Evolutionary conservation across 1,140 invertebrate genomes (phyloP).

Genomic region (Drosophila guanche): DNA sequence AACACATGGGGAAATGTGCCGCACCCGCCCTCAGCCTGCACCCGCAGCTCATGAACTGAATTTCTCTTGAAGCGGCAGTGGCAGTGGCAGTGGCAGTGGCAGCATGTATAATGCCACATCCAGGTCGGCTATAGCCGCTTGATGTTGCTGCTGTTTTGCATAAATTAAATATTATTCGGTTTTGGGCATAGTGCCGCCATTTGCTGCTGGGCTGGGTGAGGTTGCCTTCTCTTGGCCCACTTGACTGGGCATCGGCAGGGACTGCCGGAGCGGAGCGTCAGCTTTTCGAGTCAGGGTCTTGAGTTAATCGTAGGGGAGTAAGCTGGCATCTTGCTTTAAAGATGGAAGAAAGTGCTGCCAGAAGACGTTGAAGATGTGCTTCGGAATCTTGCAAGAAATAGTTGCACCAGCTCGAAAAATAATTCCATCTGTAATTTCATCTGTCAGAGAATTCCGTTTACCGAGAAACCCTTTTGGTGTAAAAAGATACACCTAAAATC

Average conservation of each 20-base stretch:
- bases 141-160: constrained; percentile 59
- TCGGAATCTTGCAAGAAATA: too few species aligned
- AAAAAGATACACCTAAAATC: too few species aligned
- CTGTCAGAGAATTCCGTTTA: too few species aligned
- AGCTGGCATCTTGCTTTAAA: background rate
- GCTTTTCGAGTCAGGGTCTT: constrained; percentile 8
- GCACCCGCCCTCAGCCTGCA: constrained; percentile 31
- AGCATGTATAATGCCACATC: constrained; percentile 49
- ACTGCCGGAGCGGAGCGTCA: constrained; percentile 32
- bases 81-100: background rate
- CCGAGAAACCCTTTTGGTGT: too few species aligned
- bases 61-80: constrained; percentile 59
- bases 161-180: constrained; percentile 69
- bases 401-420: too few species aligned
- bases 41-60: constrained; percentile 63
- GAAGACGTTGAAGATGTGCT: too few species aligned
- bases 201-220: constrained; percentile 27
- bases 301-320: constrained; percentile 2
- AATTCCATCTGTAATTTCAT: too few species aligned
- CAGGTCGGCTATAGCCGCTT: constrained; percentile 51
- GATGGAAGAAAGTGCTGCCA: too few species aligned
- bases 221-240: constrained; percentile 37
- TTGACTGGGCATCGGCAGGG: constrained; percentile 28
- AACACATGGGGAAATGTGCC: constrained; percentile 64
- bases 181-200: constrained; percentile 12